phyloP scores from a whole-genome alignment of 1,140 invertebrate genomes.

The Heliconius hewitsoni region DNA sequence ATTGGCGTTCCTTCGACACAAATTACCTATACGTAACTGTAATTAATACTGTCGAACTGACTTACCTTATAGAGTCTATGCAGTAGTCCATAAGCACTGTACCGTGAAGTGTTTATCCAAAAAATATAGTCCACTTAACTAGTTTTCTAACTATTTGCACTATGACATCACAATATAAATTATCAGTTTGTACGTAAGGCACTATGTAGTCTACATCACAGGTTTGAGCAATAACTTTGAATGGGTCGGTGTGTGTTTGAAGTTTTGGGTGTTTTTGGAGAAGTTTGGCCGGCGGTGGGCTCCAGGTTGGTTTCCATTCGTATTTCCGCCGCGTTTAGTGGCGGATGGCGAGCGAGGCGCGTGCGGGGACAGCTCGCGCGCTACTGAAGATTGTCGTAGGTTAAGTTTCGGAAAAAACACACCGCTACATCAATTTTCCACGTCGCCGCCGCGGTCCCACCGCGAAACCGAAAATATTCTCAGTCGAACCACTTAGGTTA shows the following conservation, averaged over 20 bases:
- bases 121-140: constrained; percentile 60
- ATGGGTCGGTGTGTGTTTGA: constrained; percentile 42
- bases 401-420: constrained; percentile 72
- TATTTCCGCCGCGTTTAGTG: constrained; percentile 60
- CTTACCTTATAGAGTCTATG: constrained; percentile 57
- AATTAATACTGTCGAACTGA: constrained; percentile 37
- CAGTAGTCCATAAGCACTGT: constrained; percentile 65
- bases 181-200: constrained; percentile 67
- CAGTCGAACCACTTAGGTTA: constrained; percentile 39
- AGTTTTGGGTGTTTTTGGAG: neutral
- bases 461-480: constrained; percentile 53
- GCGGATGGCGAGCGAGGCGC: constrained; percentile 52
- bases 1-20: constrained; percentile 65
- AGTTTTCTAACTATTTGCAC: constrained; percentile 67
- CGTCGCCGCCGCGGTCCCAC: constrained; percentile 51
- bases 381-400: constrained; percentile 76
- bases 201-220: constrained; percentile 71
- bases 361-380: constrained; percentile 71
- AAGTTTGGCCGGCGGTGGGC: constrained; percentile 47
- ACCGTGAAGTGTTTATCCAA: constrained; percentile 30
- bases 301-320: constrained; percentile 58
- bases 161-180: constrained; percentile 68
- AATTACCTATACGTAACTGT: constrained; percentile 51
- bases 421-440: constrained; percentile 74
- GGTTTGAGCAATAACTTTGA: constrained; percentile 72